Evolutionary conservation across 2,888 invertebrate species (phyloP), one percentile per base, ranked within the genome.

Genomic region (Phengaris arion): DNA sequence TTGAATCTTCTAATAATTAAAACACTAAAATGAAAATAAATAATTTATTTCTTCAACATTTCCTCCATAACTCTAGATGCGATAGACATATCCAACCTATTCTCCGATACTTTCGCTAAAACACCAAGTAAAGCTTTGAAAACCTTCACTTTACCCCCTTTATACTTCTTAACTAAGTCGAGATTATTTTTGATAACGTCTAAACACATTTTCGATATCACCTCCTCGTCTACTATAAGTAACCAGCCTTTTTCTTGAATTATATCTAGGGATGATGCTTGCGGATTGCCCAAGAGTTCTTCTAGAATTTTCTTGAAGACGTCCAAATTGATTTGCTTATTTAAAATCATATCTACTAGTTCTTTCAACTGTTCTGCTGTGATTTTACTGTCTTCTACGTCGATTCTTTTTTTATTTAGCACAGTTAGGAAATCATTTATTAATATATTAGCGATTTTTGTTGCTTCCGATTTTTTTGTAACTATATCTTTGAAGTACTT

Each of bases 141-240:
- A 9, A 95, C 94, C 90, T 96, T 96, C 0, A 85, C 87, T 88
- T 97, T 97, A 6, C 97, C 97, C 10, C 89, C 89, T 85, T 94
- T 95, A 83, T 96, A 97, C 80, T 95, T 93, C 78, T 94, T 89
- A 0, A 96, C 96, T 75, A 96, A 85, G 84, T 96, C 95, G 12
- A 95, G 93, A 88, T 97, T 96, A 78, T 95, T 94, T 13, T 94
- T 85, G 52, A 97, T 86, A 0, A 96, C 93, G 81, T 94, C 88
- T 74, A 86, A 81, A 85, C 97, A 97, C 68, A 95, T 86, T 79
- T 93, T 87, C 74, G 88, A 90, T 77, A 98, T 94, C 84, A 94
- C 91, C 8, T 87, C 83, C 78, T 93, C 87, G 83, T 97, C 95
- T 68, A 89, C 94, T 78, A 97, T 95, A 86, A 96, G 94, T 9